Conservation (phyloP, 2,113 vertebrate species). For the Peromyscus californicus region DNA sequence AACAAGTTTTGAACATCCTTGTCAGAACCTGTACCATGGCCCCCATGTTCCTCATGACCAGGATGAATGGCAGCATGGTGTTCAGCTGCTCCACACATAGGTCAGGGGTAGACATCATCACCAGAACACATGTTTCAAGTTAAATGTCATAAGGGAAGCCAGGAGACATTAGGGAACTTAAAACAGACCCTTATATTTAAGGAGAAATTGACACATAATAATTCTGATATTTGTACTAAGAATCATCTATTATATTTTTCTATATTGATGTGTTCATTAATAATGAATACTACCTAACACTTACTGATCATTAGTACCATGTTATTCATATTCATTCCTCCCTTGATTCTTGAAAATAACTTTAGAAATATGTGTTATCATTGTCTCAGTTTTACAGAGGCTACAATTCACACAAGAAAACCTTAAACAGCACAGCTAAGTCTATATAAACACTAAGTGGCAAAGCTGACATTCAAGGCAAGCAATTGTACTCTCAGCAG, state of each 20-base stretch:
- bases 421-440: not conserved
- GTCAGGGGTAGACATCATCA: not conserved
- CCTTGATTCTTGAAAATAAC: slow-evolving; percentile 12
- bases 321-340: not conserved
- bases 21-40: not conserved
- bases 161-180: not conserved
- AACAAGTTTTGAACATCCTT: not conserved
- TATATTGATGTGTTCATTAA: not conserved
- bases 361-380: not conserved
- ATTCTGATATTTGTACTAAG: not conserved
- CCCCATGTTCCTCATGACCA: not conserved
- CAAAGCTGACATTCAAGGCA: not conserved
- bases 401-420: not conserved
- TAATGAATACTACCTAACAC: not conserved
- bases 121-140: not conserved
- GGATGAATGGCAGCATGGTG: too few relatives aligned
- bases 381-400: not conserved
- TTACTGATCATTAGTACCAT: not conserved
- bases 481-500: not conserved
- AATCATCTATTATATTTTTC: not conserved
- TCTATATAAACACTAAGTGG: not conserved
- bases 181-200: not conserved
- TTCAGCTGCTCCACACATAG: not conserved
- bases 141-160: not conserved
- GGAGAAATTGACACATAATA: not conserved